Percentiles rank a stretch among this genome's conserved stretches.
Conservation (phyloP, 2,797 vertebrate species). For the Craterocephalus amniculus region DNA sequence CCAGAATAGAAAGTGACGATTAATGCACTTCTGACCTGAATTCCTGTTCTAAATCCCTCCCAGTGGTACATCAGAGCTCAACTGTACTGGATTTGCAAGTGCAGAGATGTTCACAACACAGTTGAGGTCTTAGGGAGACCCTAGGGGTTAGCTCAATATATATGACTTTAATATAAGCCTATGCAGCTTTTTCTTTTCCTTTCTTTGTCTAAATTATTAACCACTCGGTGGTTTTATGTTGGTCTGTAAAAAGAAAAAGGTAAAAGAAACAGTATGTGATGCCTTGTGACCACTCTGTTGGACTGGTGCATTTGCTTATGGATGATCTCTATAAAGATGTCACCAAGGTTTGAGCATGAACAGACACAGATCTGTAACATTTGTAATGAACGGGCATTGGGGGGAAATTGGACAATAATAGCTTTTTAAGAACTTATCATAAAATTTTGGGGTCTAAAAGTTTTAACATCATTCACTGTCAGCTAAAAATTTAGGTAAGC, state of each 20-base stretch:
- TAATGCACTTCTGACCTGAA: neutral
- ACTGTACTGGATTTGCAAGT: no score
- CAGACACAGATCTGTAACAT: neutral
- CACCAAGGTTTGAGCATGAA: no score
- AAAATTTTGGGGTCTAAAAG: neutral
- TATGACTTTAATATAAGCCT: no score
- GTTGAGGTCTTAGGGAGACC: no score
- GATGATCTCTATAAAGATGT: neutral
- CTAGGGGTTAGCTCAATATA: no score
- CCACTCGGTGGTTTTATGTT: slow-evolving; percentile 12
- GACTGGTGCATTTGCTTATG: no score
- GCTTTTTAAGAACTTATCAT: neutral
- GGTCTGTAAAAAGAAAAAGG: no score
- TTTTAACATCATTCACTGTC: slow-evolving; percentile 6
- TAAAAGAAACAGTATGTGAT: no score
- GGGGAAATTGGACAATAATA: no score
- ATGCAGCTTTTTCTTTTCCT: neutral
- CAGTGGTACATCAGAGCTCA: no score
- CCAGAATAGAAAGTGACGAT: slow-evolving; percentile 12
- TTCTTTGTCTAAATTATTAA: slow-evolving; percentile 35
- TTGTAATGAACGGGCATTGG: neutral
- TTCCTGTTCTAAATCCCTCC: no score
- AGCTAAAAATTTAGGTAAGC: slow-evolving; percentile 71
- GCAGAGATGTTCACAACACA: no score
- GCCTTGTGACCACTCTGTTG: neutral